A percentile compares a stretch with the other conserved stretches of the same genome.
Evolutionary conservation across 2,888 invertebrate genomes (phyloP).

Genomic region (Ectemnius cavifrons): DNA sequence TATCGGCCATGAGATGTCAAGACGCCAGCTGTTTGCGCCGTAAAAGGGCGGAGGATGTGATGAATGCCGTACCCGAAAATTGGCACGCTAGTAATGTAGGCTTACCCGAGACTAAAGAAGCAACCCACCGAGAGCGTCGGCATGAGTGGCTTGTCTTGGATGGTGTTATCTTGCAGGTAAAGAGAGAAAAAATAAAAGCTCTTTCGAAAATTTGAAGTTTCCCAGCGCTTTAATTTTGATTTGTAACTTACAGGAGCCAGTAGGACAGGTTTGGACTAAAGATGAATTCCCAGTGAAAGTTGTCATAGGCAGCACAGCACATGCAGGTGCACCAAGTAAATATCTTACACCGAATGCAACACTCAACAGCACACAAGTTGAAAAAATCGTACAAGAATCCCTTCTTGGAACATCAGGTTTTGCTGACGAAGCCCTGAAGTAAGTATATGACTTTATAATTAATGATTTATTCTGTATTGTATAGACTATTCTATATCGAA

Average conservation of each 20-base stretch:
- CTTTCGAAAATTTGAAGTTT: neutral
- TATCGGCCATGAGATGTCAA: conserved; percentile 80
- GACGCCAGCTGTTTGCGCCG: conserved; percentile 79
- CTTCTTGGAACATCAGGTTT: conserved; percentile 83
- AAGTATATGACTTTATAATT: conserved; percentile 18
- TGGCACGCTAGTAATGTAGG: conserved; percentile 81
- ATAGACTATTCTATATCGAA: neutral
- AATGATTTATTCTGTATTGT: neutral
- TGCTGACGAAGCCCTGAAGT: conserved; percentile 81
- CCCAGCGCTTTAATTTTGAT: neutral
- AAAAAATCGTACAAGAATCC: conserved; percentile 82
- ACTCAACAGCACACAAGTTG: conserved; percentile 84
- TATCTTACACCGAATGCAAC: conserved; percentile 82
- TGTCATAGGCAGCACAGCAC: conserved; percentile 87
- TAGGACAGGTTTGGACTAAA: conserved; percentile 83
- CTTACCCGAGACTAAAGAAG: conserved; percentile 79
- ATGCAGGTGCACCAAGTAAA: conserved; percentile 84
- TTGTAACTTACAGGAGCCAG: conserved; percentile 81
- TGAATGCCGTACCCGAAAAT: conserved; percentile 85
- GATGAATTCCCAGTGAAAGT: conserved; percentile 79
- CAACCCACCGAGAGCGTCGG: conserved; percentile 72
- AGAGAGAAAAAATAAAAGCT: neutral
- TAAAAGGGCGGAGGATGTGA: conserved; percentile 79
- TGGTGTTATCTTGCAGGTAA: conserved; percentile 79
- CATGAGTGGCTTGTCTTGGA: conserved; percentile 90